Base-by-base conservation (phyloP, 2,888 invertebrate species). In the Trachelus iudaicus region DNA sequence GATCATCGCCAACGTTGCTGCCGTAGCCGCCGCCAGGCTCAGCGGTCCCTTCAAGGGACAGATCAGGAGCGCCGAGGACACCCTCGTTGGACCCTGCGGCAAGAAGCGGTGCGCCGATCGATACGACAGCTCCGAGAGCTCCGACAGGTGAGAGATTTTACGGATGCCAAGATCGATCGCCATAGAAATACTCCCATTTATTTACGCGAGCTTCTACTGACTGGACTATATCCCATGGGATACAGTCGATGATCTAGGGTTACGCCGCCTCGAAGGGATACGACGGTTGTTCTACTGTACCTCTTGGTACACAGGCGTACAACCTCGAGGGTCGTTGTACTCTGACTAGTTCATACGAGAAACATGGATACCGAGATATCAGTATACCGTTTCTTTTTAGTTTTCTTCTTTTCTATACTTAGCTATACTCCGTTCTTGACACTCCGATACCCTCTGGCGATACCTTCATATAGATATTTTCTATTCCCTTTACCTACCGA, bases 101-200 rank as follows among this genome's bases (percentile, higher is more conserved):
- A 96, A 95, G 93, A 97, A 96, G 93, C 94, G 97, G 93, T 96
- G 97, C 93, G 94, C 96, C 92, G 97, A 97, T 94, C 95, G 97
- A 93, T 97, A 96, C 94, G 97, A 97, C 94, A 97, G 97, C 92
- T 97, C 97, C 89, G 97, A 97, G 93, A 97, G 97, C 90, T 97
- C 97, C 93, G 97, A 97, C 96, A 97, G 97, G 97, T 97, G 92
- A 94, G 94, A 91, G 79, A 77, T 56, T 56, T 56, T 56, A 56
- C 56, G 56, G 23, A 56, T 56, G 56, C 23, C 23, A 56, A 56
- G 56, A 56, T 56, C 56, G 56, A 56, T 56, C 56, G 56, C 56
- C 56, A 56, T 23, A 23, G 56, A 56, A 56, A 23, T 56, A 56
- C 56, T 56, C 23, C 56, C 56, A 56, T 56, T 56, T 56, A 23